Base-by-base conservation (phyloP, 2,888 invertebrate genomes). In the Idaea aversata region DNA sequence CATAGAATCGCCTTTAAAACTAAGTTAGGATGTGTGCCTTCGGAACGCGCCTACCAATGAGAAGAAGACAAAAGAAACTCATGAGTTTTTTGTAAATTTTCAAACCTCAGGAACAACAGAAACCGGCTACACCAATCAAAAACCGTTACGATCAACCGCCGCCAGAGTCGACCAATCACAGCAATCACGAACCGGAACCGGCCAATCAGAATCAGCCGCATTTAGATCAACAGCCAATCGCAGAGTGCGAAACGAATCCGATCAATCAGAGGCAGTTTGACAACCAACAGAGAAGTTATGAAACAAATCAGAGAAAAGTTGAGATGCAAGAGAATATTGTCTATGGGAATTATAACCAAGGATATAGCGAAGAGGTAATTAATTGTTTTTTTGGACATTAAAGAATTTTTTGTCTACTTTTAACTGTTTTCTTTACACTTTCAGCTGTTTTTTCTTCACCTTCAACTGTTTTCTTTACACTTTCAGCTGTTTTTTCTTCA, bases 321-420 rank as follows among this genome's bases (percentile, higher is more conserved):
- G 68, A 66, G 34, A 34, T 36, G 66, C 57, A 65, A 65, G 61
- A 66, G 83, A 84, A 85, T 7, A 63, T 77, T 36, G 80, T 78
- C 13, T 59, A 59, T 59, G 59, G 59, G 34, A 16, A 79, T 58
- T 72, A 77, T 10, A 74, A 73, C 4, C 77, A 78, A 4, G 61
- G 61, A 1, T 88, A 85, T 75, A 74, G 36, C 82, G 81, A 67
- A 81, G 86, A 64, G 78, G 76, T 69, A 85, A 15, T 88, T 88
- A 80, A 13, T 10, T 47, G 13, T 36, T 10, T 7, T 36, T 10
- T 36, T 4, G 5, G 6, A 25, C 25, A 2, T 25, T 25, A 1
- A 25, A 3, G 1, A 25, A 3, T 25, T 25, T 25, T 25, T 25
- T 25, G 2, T 25, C 3, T 25, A 25, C 25, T 25, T 25, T 25